A percentile compares a stretch with the other conserved stretches of the same genome.
Evolutionary conservation across 1,140 invertebrate genomes (phyloP).

Genomic region (Magallana angulata): DNA sequence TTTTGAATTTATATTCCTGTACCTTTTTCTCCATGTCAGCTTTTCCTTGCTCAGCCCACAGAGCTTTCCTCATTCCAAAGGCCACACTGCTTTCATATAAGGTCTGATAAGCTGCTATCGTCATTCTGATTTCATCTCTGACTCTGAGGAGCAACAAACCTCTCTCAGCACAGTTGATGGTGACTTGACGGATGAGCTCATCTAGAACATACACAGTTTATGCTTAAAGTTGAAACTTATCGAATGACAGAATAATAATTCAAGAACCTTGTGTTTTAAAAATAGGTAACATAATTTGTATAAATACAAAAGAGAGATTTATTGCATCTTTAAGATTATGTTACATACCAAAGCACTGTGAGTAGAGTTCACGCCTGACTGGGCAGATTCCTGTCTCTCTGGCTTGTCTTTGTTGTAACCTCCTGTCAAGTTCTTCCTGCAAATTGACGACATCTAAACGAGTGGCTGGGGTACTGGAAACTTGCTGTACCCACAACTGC

Average conservation of each 20-base stretch:
- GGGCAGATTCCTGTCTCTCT: conserved; percentile 98
- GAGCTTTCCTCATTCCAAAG: conserved; percentile 98
- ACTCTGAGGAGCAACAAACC: conserved; percentile 95
- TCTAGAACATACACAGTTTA: conserved; percentile 82
- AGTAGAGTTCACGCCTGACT: conserved; percentile 94
- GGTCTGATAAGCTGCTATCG: conserved; percentile 95
- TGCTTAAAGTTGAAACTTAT: neutral
- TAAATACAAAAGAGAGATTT: no score
- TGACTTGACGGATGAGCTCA: conserved; percentile 95
- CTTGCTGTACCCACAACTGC: conserved; percentile 83
- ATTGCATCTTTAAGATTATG: neutral
- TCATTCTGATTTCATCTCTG: conserved; percentile 97
- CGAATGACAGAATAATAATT: no score
- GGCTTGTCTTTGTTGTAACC: conserved; percentile 93
- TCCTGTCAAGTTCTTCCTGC: conserved; percentile 95
- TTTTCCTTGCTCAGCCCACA: conserved; percentile 88
- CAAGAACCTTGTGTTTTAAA: no score
- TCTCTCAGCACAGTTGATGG: conserved; percentile 97
- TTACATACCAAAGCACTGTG: conserved; percentile 94
- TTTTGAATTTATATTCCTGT: conserved; percentile 11
- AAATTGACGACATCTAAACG: conserved; percentile 96
- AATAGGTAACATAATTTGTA: no score
- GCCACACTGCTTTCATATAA: conserved; percentile 98
- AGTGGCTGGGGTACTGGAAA: conserved; percentile 96
- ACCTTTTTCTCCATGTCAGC: conserved; percentile 84